Evolutionary conservation across 2,113 vertebrate genomes (phyloP).

Genomic region (Ginglymostoma cirratum): DNA sequence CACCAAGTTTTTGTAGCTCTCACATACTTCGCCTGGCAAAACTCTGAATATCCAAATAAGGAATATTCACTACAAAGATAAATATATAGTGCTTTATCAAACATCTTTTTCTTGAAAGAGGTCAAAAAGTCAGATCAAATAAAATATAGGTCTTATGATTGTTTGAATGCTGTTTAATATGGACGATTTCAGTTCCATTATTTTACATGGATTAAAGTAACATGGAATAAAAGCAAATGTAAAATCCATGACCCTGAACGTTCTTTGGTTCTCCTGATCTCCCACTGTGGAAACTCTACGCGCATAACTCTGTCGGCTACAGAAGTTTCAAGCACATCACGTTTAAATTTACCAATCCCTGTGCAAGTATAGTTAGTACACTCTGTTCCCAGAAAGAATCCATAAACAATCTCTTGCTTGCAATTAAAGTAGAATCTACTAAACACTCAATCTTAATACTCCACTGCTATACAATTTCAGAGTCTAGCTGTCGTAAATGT

Average conservation of each 20-base stretch:
- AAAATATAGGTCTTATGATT: background rate
- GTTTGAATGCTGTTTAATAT: background rate
- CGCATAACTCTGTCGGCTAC: background rate
- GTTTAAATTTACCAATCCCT: background rate
- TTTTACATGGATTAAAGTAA: background rate
- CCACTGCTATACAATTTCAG: background rate
- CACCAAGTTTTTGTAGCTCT: background rate
- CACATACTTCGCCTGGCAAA: background rate
- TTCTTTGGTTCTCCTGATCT: background rate
- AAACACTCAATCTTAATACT: background rate
- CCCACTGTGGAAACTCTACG: background rate
- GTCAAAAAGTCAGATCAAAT: background rate
- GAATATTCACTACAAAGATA: background rate
- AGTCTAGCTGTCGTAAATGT: background rate
- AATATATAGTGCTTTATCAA: background rate
- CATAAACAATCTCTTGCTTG: background rate
- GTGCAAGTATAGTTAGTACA: background rate
- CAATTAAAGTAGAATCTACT: background rate
- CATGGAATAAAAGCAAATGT: background rate
- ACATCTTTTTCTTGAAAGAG: background rate
- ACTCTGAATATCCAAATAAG: background rate
- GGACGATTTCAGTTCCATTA: background rate
- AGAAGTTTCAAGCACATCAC: background rate
- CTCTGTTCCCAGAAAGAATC: background rate
- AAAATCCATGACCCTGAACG: background rate